Evolutionary conservation across 2,888 invertebrate genomes (phyloP).

Genomic region (Megastigmus dorsalis): DNA sequence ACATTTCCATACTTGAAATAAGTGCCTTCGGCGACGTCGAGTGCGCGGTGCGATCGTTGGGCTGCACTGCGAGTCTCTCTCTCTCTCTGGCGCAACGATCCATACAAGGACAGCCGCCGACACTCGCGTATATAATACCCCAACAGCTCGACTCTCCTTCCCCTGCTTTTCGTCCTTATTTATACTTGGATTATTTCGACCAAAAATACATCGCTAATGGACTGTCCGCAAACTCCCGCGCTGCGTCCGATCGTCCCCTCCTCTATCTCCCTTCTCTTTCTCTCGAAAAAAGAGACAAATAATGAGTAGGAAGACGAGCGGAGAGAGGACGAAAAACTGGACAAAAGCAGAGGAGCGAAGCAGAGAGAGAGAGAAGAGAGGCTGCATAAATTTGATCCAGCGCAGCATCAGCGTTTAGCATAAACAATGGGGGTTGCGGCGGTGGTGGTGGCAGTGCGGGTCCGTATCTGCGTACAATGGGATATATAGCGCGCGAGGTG

Average conservation of each 20-base stretch:
- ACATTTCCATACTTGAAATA: slow-evolving; percentile 4
- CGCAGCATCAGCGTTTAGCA: slow-evolving; percentile 59
- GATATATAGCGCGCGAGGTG: slow-evolving; percentile 7
- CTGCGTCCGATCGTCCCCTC: background rate
- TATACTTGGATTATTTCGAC: slow-evolving; percentile 2
- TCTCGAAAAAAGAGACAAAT: slow-evolving; percentile 3
- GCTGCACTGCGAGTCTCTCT: no score
- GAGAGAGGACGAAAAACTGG: background rate
- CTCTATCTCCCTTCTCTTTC: no score
- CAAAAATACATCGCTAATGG: slow-evolving; percentile 31
- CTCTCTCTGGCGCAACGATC: no score
- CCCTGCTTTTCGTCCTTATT: slow-evolving; percentile 2
- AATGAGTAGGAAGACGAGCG: background rate
- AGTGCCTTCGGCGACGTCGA: no score
- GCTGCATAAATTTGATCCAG: slow-evolving; percentile 63
- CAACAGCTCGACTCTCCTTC: no score
- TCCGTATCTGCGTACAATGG: slow-evolving; percentile 65
- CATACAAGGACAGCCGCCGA: no score
- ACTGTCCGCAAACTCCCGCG: background rate
- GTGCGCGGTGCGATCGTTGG: no score
- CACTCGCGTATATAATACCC: no score
- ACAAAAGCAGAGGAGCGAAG: background rate
- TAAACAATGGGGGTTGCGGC: slow-evolving; percentile 63
- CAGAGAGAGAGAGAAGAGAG: slow-evolving; percentile 19
- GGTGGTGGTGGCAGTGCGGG: no score